A percentile compares a stretch with the other conserved stretches of the same genome.
These are phyloP conservation scores for Heteropelma amictum DNA, from an alignment of 2,888 invertebrate species.

Conservation along the genomic window DNA sequence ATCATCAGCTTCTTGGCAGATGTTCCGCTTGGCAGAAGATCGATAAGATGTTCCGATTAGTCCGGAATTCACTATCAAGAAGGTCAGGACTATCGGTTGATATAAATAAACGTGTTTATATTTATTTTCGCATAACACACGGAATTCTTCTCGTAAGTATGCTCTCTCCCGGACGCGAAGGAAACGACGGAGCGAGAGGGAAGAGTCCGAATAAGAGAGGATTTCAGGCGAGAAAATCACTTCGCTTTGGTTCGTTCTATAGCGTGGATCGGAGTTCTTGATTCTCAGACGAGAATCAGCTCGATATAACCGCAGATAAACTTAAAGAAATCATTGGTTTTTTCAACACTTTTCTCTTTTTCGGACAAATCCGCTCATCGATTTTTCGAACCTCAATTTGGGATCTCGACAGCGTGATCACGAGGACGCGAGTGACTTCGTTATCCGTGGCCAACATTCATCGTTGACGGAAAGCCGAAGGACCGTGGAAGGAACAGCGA, in stretches of 20 bases:
- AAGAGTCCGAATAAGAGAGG: constrained; percentile 34
- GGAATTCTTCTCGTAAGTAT: no score
- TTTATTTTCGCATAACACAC: no score
- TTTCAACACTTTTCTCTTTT: constrained; percentile 6
- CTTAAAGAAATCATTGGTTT: no score
- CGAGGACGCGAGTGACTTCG: background rate
- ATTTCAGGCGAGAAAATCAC: constrained; percentile 40
- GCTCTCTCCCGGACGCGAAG: constrained; percentile 11
- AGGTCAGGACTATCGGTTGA: no score
- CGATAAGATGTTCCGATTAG: no score
- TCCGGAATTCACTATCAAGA: no score
- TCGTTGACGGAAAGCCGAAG: background rate
- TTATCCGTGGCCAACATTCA: constrained; percentile 14
- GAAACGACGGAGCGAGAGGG: background rate
- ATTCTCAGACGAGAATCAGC: constrained; percentile 7
- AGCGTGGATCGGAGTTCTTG: constrained; percentile 39
- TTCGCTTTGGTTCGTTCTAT: constrained; percentile 49
- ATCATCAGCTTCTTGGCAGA: no score
- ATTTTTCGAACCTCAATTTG: constrained; percentile 40
- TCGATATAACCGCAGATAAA: background rate
- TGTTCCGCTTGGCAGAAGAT: no score
- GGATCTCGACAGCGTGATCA: constrained; percentile 11
- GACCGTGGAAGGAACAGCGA: background rate
- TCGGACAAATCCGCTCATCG: background rate
- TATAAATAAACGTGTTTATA: no score